Evolutionary conservation across 1,140 invertebrate species (phyloP).

Genomic region (Bathynomus jamesi): DNA sequence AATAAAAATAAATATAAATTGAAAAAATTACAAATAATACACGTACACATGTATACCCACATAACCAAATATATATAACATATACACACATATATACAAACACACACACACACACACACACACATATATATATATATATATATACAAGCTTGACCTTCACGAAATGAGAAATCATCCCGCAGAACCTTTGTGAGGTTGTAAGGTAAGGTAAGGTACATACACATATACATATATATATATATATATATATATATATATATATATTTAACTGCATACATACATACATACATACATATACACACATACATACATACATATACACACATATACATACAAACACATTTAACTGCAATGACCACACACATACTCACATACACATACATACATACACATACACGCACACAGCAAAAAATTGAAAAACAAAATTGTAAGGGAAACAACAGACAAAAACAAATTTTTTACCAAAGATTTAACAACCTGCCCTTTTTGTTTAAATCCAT

Average conservation of each 20-base stretch:
- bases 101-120: conserved; percentile 81
- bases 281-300: background rate
- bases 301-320: background rate
- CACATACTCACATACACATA: background rate
- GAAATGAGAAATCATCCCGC: too few species aligned
- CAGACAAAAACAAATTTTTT: too few species aligned
- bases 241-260: conserved; percentile 3
- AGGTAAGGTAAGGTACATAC: too few species aligned
- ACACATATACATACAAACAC: background rate
- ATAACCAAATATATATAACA: too few species aligned
- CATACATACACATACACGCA: background rate
- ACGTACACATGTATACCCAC: too few species aligned
- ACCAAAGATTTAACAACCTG: too few species aligned
- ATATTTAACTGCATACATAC: background rate
- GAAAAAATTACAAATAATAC: too few species aligned
- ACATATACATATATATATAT: conserved; percentile 9
- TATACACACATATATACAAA: background rate
- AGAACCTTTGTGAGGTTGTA: too few species aligned
- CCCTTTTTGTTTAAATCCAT: too few species aligned
- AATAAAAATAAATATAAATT: too few species aligned
- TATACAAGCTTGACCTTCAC: background rate
- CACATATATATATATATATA: conserved; percentile 47
- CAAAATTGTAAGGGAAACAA: too few species aligned
- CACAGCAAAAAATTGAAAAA: background rate
- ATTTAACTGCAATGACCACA: too few species aligned